Evolutionary conservation across 2,113 vertebrate species (phyloP).

Genomic region (Sprattus sprattus): DNA sequence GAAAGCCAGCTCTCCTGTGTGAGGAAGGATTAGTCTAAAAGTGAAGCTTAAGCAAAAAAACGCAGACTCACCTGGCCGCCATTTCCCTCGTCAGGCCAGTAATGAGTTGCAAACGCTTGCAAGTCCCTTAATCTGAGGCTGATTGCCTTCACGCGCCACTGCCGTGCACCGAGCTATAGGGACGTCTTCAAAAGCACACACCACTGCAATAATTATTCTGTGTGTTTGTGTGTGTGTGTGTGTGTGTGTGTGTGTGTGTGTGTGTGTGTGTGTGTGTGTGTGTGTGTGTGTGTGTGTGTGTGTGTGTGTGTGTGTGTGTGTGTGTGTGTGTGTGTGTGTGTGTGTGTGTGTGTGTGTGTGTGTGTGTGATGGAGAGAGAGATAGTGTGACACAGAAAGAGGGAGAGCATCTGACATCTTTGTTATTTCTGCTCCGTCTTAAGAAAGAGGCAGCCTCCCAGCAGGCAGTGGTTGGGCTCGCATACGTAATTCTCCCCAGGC

Average conservation of each 20-base stretch:
- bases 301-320: not conserved
- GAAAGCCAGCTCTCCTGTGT: not conserved
- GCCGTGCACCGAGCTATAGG: not conserved
- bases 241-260: not conserved
- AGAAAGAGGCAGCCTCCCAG: not conserved
- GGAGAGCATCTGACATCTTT: not conserved
- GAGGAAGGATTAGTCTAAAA: not conserved
- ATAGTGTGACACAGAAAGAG: not conserved
- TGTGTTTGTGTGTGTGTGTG: not conserved
- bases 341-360: not conserved
- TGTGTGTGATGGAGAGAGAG: too few species aligned
- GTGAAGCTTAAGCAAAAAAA: not conserved
- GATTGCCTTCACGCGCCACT: constrained; percentile 21
- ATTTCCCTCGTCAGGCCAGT: not conserved
- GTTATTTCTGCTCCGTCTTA: not conserved
- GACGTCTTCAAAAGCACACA: not conserved
- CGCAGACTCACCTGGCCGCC: not conserved
- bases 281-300: not conserved
- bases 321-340: not conserved
- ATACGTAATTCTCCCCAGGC: not conserved
- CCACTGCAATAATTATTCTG: not conserved
- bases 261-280: not conserved
- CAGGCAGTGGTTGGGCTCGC: not conserved
- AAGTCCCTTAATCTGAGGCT: constrained; percentile 11
- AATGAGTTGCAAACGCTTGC: constrained; percentile 19